A percentile compares a stretch with the other conserved stretches of the same genome.
Evolutionary conservation across 2,113 vertebrate genomes (phyloP).

Genomic region (Eptatretus burgeri): DNA sequence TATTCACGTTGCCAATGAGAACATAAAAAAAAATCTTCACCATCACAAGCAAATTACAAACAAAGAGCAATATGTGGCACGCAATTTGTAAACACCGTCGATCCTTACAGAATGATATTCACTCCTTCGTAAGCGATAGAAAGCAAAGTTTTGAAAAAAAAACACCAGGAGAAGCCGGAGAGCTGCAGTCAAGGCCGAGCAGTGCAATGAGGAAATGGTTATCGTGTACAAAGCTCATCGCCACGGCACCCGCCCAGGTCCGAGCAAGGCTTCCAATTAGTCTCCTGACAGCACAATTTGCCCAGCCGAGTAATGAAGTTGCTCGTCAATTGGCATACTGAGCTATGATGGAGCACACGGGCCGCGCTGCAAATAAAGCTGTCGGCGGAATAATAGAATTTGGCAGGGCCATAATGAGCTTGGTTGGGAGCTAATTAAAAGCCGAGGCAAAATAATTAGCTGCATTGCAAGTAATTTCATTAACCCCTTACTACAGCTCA

Average conservation of each 20-base stretch:
- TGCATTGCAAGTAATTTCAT: constrained; percentile 4
- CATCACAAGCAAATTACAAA: too few relatives aligned
- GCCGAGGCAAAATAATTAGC: constrained; percentile 5
- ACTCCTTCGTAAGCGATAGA: too few relatives aligned
- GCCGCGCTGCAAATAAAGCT: constrained; percentile 4
- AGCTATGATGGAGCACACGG: constrained; percentile 3
- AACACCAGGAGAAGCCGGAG: too few relatives aligned
- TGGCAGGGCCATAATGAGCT: constrained; percentile 6
- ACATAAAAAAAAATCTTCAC: too few relatives aligned
- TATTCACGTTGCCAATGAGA: too few relatives aligned
- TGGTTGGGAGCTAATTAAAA: constrained; percentile 6
- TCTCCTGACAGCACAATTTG: constrained; percentile 4
- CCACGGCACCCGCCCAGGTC: not conserved
- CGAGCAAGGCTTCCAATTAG: constrained; percentile 5
- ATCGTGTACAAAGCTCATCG: constrained; percentile 2
- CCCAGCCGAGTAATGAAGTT: constrained; percentile 4
- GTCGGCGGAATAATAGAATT: constrained; percentile 6
- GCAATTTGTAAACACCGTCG: too few relatives aligned
- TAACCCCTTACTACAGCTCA: not conserved
- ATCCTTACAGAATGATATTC: too few relatives aligned
- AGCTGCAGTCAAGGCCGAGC: not conserved
- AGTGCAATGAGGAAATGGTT: constrained; percentile 1
- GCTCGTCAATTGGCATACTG: not conserved
- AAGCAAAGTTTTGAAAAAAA: too few relatives aligned
- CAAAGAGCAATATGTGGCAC: too few relatives aligned